Conservation (phyloP, 2,113 vertebrate genomes). For the Leucopsar rothschildi region DNA sequence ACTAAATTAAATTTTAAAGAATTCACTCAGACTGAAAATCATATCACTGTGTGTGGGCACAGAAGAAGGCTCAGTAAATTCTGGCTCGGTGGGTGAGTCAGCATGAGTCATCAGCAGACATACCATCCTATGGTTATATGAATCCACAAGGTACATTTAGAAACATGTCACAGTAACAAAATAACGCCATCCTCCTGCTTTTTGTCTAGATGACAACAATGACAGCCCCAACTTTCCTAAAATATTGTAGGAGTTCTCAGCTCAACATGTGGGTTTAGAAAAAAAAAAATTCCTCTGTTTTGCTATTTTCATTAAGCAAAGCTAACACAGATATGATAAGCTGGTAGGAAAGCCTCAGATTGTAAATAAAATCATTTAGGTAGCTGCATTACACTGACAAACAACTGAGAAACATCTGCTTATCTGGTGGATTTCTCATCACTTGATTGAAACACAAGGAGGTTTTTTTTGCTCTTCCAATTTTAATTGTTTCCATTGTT, state of each 20-base stretch:
- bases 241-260: conserved; percentile 10
- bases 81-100: conserved; percentile 56
- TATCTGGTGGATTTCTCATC: not conserved
- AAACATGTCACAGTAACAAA: conserved; percentile 49
- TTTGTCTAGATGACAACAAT: conserved; percentile 36
- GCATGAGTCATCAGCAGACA: conserved; percentile 62
- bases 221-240: not conserved
- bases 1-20: conserved; percentile 60
- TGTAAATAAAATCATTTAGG: not conserved
- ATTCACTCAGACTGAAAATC: conserved; percentile 57
- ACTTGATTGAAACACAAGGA: not conserved
- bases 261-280: not conserved
- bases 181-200: conserved; percentile 45
- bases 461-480: not conserved
- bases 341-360: not conserved
- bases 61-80: conserved; percentile 37
- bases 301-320: conserved; percentile 9
- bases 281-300: not conserved
- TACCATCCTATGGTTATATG: conserved; percentile 17
- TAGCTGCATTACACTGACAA: not conserved
- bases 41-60: conserved; percentile 55
- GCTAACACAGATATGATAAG: not conserved
- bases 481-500: not conserved
- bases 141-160: conserved; percentile 55
- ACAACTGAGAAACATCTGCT: not conserved